Conservation (phyloP, 2,888 invertebrate species). For the Tetanocera ferruginea region DNA sequence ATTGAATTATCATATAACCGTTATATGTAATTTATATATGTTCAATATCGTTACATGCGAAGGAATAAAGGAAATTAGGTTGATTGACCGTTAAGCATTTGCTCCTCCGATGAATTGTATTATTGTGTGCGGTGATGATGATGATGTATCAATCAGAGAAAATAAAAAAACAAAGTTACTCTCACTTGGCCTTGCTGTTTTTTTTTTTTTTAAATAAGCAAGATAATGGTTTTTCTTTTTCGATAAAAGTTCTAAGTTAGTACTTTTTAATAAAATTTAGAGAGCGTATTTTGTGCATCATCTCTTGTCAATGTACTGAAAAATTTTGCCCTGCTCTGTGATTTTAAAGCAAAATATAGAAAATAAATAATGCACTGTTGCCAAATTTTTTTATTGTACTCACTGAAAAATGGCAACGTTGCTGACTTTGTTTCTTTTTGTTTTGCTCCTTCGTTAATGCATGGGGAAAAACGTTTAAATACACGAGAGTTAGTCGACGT, state of each 20-base stretch:
- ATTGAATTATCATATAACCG: conserved; percentile 7
- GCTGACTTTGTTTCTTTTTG: neutral
- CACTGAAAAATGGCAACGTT: conserved; percentile 31
- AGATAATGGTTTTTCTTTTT: neutral
- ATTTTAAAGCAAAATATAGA: neutral
- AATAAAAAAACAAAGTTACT: too few species aligned
- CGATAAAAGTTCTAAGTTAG: too few species aligned
- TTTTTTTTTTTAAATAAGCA: neutral
- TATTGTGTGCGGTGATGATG: neutral
- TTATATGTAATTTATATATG: neutral
- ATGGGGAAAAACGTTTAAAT: conserved; percentile 3
- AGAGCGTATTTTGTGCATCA: neutral
- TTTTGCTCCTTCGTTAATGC: conserved; percentile 15
- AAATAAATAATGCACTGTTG: conserved; percentile 12
- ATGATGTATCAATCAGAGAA: neutral
- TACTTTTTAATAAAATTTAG: neutral
- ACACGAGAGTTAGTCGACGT: conserved; percentile 21
- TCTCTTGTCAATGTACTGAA: neutral
- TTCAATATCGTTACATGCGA: neutral
- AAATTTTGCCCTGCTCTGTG: neutral
- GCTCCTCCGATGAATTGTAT: conserved; percentile 12
- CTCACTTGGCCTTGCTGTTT: too few species aligned
- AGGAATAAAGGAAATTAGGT: conserved; percentile 26
- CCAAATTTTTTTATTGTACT: conserved; percentile 17
- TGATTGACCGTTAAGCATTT: conserved; percentile 36